These are phyloP conservation scores for Cyanoliseus patagonus DNA, from an alignment of 2,113 vertebrate species.

Conservation along the genomic window DNA sequence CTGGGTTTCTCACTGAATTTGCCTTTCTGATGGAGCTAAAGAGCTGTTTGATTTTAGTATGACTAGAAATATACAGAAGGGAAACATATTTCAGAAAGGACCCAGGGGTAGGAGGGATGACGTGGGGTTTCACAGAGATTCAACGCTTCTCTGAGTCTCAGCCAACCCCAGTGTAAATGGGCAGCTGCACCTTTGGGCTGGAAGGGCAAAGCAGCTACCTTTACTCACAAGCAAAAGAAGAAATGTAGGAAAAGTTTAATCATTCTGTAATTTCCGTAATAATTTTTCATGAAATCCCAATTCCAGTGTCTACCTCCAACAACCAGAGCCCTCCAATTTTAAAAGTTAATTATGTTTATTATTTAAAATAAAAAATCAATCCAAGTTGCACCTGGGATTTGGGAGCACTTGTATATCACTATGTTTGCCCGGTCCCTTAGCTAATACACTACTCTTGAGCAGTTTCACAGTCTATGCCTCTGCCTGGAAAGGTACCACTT, in stretches of 20 bases:
- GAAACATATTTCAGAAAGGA: background rate
- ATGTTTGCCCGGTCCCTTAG: background rate
- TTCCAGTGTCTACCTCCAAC: background rate
- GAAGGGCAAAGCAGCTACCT: background rate
- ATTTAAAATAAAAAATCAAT: background rate
- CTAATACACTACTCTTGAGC: background rate
- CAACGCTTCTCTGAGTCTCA: background rate
- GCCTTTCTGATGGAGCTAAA: slow-evolving; percentile 12
- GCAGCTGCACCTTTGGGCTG: background rate
- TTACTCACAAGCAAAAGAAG: background rate
- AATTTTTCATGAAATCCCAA: background rate
- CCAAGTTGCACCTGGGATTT: background rate
- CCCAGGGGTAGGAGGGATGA: too few relatives aligned
- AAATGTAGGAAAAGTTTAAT: background rate
- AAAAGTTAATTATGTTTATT: background rate
- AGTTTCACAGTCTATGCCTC: background rate
- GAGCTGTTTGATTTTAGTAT: background rate
- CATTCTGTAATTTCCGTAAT: background rate
- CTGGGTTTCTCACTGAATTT: background rate
- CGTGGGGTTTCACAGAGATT: background rate
- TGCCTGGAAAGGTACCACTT: background rate
- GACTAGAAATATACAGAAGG: background rate
- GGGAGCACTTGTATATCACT: background rate
- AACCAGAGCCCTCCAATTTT: background rate
- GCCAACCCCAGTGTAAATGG: background rate